Evolutionary conservation across 2,113 vertebrate genomes (phyloP).

Genomic region (Narcine bancroftii): DNA sequence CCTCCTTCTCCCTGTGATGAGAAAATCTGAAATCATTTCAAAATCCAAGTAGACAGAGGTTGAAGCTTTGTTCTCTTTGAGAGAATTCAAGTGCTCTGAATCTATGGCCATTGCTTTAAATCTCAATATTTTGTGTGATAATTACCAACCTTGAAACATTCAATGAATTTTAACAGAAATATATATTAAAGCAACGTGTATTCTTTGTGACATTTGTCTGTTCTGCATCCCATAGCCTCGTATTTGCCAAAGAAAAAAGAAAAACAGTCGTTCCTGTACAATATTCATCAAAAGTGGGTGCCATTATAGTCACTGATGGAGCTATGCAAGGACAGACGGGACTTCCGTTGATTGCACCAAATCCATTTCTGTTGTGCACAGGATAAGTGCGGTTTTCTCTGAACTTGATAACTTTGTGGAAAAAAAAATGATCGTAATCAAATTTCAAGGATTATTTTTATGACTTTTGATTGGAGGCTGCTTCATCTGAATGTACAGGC

Average conservation of each 20-base stretch:
- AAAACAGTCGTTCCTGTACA: slow-evolving; percentile 61
- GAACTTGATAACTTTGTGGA: not conserved
- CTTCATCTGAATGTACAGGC: not conserved
- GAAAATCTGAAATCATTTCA: not conserved
- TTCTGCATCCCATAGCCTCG: slow-evolving; percentile 47
- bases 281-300: slow-evolving; percentile 53
- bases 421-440: not conserved
- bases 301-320: slow-evolving; percentile 44
- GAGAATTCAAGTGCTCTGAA: not conserved
- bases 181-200: not conserved
- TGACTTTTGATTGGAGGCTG: not conserved
- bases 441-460: not conserved
- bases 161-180: not conserved
- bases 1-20: not conserved
- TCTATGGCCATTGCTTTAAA: not conserved
- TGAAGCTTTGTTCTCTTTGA: not conserved
- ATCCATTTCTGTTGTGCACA: not conserved
- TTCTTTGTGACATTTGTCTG: not conserved
- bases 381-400: not conserved
- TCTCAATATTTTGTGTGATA: not conserved
- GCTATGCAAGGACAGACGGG: not conserved
- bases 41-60: not conserved
- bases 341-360: not conserved
- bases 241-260: slow-evolving; percentile 49
- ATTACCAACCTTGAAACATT: not conserved